These are phyloP conservation scores for Apus apus DNA, from an alignment of 2,113 vertebrate species.

Conservation along the genomic window DNA sequence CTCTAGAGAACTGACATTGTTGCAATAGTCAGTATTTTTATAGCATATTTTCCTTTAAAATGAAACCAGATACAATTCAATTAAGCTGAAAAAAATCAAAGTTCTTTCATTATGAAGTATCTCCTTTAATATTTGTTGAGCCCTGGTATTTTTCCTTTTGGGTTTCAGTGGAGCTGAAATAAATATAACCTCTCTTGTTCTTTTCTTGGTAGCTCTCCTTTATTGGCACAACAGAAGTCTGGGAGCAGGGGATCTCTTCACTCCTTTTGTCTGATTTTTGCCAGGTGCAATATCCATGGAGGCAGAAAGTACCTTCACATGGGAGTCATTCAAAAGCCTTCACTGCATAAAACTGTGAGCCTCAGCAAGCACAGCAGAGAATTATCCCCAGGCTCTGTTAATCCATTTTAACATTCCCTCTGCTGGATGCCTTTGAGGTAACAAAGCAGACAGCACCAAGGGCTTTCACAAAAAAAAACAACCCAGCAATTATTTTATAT, in stretches of 20 bases:
- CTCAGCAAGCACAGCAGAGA: background rate
- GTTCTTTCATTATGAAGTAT: background rate
- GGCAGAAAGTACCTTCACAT: background rate
- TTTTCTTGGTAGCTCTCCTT: slow-evolving; percentile 8
- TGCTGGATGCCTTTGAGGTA: background rate
- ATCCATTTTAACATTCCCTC: background rate
- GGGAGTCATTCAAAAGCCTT: background rate
- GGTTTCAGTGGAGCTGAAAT: slow-evolving; percentile 4
- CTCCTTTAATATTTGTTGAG: background rate
- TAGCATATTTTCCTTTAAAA: background rate
- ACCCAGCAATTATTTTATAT: background rate
- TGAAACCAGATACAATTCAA: background rate
- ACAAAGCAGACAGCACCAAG: background rate
- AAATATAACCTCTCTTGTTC: background rate
- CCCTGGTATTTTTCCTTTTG: background rate
- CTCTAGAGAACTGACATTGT: background rate
- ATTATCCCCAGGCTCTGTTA: background rate
- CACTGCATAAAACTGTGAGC: background rate
- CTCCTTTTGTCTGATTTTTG: background rate
- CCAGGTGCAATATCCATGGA: background rate
- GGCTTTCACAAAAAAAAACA: background rate
- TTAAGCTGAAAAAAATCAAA: background rate
- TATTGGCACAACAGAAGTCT: background rate
- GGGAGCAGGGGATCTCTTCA: background rate
- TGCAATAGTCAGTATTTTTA: background rate